Evolutionary conservation across 2,888 invertebrate species (phyloP).

Genomic region (Eristalis arbustorum): DNA sequence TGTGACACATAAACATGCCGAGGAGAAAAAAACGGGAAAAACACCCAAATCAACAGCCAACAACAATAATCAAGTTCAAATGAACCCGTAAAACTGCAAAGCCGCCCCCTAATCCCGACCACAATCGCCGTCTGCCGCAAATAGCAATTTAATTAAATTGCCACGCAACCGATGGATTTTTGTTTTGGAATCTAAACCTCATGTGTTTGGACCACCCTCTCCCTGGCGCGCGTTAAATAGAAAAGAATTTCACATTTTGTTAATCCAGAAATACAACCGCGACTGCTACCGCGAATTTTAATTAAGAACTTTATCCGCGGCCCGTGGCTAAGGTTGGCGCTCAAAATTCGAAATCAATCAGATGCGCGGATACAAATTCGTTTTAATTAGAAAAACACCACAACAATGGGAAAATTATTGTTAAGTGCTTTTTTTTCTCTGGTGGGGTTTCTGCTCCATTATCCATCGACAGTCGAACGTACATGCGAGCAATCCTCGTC

Average conservation of each 20-base stretch:
- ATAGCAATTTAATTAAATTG: slow-evolving; percentile 52
- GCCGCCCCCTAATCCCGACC: neutral
- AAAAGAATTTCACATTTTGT: slow-evolving; percentile 20
- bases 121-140: slow-evolving; percentile 32
- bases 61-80: slow-evolving; percentile 19
- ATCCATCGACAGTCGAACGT: neutral
- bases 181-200: neutral
- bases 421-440: neutral
- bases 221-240: neutral
- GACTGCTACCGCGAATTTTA: slow-evolving; percentile 32
- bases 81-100: neutral
- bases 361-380: slow-evolving; percentile 18
- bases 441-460: neutral
- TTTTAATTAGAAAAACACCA: slow-evolving; percentile 40
- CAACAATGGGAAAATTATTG: slow-evolving; percentile 23
- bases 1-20: neutral
- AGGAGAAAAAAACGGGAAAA: neutral
- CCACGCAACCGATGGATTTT: neutral
- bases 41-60: neutral
- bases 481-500: neutral
- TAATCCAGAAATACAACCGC: slow-evolving; percentile 12
- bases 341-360: slow-evolving; percentile 42
- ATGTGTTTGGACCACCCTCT: no score
- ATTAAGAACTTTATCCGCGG: slow-evolving; percentile 27
- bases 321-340: neutral